Evolutionary conservation across 2,797 vertebrate genomes (phyloP).

Genomic region (Myotis findleyi): DNA sequence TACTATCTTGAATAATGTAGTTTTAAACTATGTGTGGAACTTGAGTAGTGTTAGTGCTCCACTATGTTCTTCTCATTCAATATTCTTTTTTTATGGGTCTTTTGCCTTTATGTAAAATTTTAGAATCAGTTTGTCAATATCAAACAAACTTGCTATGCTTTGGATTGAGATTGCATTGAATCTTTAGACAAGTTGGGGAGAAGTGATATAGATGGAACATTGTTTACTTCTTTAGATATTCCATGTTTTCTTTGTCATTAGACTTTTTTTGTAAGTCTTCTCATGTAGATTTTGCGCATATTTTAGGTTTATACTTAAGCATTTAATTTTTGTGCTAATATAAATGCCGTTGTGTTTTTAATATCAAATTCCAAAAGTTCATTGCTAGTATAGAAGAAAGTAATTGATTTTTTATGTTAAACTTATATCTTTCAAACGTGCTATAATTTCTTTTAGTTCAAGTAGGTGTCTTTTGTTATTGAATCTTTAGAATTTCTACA

Average conservation of each 20-base stretch:
- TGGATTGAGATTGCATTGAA: not conserved
- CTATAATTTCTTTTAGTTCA: not conserved
- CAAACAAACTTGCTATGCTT: not conserved
- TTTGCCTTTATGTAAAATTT: not conserved
- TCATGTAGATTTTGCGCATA: not conserved
- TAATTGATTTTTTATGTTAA: not conserved
- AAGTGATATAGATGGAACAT: not conserved
- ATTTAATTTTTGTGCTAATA: not conserved
- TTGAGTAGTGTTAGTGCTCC: not conserved
- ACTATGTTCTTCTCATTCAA: not conserved
- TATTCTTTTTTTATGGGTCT: not conserved
- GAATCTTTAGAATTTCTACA: not conserved
- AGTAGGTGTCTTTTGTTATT: not conserved
- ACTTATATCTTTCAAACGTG: not conserved
- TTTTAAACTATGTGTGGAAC: not conserved
- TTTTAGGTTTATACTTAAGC: conserved; percentile 1
- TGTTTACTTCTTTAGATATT: not conserved
- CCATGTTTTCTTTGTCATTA: not conserved
- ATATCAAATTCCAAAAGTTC: not conserved
- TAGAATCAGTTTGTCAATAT: not conserved
- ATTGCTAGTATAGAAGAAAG: not conserved
- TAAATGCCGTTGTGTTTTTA: not conserved
- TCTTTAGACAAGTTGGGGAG: not conserved
- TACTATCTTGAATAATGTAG: not conserved
- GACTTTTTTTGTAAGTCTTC: not conserved